Conservation (phyloP, 2,888 invertebrate genomes). For the Arge pagana region DNA sequence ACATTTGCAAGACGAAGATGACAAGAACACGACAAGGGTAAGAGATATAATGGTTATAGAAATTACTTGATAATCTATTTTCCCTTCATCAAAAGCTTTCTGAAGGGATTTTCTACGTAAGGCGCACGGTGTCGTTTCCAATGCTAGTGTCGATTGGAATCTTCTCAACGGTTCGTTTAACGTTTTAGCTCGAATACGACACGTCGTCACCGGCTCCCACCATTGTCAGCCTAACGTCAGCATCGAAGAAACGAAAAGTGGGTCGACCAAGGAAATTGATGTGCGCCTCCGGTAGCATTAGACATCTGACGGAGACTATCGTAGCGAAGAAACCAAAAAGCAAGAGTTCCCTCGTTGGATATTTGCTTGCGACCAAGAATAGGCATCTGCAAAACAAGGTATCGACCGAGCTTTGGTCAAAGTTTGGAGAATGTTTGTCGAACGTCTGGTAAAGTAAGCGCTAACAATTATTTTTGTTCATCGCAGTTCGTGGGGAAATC, state of each 20-base stretch:
- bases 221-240: slow-evolving; percentile 43
- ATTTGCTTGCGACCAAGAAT: slow-evolving; percentile 68
- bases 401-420: neutral
- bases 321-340: slow-evolving; percentile 80
- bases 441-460: neutral
- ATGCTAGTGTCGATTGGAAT: too few relatives aligned
- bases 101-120: too few relatives aligned
- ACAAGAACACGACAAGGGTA: slow-evolving; percentile 37
- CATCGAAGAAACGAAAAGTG: slow-evolving; percentile 79
- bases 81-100: too few relatives aligned
- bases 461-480: slow-evolving; percentile 8
- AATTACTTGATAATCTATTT: too few relatives aligned
- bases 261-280: slow-evolving; percentile 78
- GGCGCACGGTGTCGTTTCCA: too few relatives aligned
- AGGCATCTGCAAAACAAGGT: slow-evolving; percentile 61
- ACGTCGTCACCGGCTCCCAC: slow-evolving; percentile 46
- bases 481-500: slow-evolving; percentile 43
- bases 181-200: slow-evolving; percentile 41
- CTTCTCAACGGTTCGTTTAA: too few relatives aligned
- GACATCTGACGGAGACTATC: slow-evolving; percentile 74
- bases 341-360: slow-evolving; percentile 70
- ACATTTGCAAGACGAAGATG: slow-evolving; percentile 41
- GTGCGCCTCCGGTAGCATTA: slow-evolving; percentile 61
- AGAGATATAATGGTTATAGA: too few relatives aligned
- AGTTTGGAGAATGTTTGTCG: neutral